Conservation (phyloP, 2,113 vertebrate species). For the Hippocampus guttulatus region DNA sequence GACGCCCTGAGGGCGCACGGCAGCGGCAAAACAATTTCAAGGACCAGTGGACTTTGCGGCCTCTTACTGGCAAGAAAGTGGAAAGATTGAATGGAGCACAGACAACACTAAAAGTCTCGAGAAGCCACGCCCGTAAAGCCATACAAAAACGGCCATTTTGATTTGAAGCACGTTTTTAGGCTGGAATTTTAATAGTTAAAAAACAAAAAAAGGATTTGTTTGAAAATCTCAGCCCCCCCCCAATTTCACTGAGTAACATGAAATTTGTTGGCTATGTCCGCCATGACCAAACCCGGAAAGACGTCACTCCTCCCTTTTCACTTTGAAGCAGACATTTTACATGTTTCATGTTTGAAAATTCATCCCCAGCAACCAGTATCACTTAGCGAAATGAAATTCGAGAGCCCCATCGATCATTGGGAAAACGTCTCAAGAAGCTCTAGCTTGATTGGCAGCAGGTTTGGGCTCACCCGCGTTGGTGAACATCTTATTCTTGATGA, state of each 20-base stretch:
- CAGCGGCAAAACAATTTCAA: background rate
- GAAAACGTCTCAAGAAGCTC: too few species aligned
- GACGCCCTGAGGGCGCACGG: slow-evolving; percentile 70
- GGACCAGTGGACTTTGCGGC: background rate
- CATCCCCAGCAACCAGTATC: background rate
- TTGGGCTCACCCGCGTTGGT: slow-evolving; percentile 81
- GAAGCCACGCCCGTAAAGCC: too few species aligned
- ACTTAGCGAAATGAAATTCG: background rate
- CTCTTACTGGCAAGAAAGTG: background rate
- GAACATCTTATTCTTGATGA: slow-evolving; percentile 97
- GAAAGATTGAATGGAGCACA: background rate
- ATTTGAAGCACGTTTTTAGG: too few species aligned
- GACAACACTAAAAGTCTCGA: background rate
- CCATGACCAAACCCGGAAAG: too few species aligned
- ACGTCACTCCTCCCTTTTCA: background rate
- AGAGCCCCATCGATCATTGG: too few species aligned
- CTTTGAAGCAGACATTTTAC: background rate
- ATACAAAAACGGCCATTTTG: background rate
- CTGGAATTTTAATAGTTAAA: background rate
- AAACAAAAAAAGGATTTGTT: background rate
- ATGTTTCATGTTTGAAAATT: background rate
- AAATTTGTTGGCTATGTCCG: background rate
- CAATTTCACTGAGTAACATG: background rate
- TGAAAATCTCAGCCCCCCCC: background rate
- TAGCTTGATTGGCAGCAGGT: background rate